Evolutionary conservation across 2,888 invertebrate species (phyloP).

Genomic region (Gortyna flavago): DNA sequence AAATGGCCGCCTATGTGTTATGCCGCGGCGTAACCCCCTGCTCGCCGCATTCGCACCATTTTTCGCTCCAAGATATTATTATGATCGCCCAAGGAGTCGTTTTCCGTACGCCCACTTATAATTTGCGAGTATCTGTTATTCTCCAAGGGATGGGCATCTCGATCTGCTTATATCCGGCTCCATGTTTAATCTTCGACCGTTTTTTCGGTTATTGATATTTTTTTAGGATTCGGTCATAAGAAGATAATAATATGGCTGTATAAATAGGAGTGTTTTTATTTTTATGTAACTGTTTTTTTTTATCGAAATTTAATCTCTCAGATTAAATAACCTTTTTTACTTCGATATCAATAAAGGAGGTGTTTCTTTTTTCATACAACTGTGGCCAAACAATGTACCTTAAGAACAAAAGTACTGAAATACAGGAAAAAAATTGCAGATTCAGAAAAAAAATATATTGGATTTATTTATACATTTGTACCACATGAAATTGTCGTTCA

Average conservation of each 20-base stretch:
- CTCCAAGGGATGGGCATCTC: conserved; percentile 74
- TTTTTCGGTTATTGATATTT: conserved; percentile 73
- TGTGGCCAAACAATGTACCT: too few relatives aligned
- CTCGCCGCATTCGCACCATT: conserved; percentile 77
- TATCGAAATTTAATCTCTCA: conserved; percentile 36
- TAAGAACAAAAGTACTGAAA: too few relatives aligned
- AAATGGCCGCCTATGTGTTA: conserved; percentile 48
- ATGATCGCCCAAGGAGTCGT: conserved; percentile 86
- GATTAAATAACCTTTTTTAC: conserved; percentile 40
- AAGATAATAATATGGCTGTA: conserved; percentile 53
- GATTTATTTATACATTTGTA: too few relatives aligned
- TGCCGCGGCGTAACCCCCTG: conserved; percentile 51
- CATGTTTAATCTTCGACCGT: conserved; percentile 75
- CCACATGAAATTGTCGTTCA: too few relatives aligned
- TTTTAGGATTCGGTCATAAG: conserved; percentile 68
- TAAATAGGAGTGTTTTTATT: conserved; percentile 56
- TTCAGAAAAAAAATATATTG: too few relatives aligned
- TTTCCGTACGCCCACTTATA: conserved; percentile 83
- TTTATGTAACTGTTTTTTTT: conserved; percentile 36
- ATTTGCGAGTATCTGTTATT: conserved; percentile 83
- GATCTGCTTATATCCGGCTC: conserved; percentile 74
- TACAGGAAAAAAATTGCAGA: too few relatives aligned
- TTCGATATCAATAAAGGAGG: conserved; percentile 25
- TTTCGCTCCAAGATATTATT: conserved; percentile 86
- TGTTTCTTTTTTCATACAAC: too few relatives aligned